A percentile compares a stretch with the other conserved stretches of the same genome.
Conservation (phyloP, 2,113 vertebrate genomes). For the Upupa epops region DNA sequence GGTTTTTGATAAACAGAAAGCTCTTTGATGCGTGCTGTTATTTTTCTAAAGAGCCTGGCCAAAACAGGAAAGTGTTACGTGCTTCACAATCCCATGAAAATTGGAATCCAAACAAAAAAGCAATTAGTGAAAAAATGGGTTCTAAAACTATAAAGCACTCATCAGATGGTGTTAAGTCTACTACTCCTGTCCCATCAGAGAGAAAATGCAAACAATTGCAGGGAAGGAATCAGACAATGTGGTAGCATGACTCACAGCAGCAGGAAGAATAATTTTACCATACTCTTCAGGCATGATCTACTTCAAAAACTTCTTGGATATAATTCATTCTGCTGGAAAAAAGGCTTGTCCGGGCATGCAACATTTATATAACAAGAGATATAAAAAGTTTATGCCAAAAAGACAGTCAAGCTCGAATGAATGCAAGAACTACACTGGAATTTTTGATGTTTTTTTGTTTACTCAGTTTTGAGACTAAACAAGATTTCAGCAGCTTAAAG, state of each 20-base stretch:
- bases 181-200: background rate
- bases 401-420: background rate
- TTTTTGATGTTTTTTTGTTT: background rate
- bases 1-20: background rate
- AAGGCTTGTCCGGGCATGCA: background rate
- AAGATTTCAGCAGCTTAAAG: background rate
- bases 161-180: background rate
- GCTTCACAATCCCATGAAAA: background rate
- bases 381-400: background rate
- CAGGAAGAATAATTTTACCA: background rate
- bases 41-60: background rate
- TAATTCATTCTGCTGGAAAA: background rate
- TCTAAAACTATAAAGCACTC: background rate
- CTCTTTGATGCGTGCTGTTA: background rate
- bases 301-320: background rate
- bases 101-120: background rate
- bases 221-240: background rate
- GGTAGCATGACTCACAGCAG: background rate
- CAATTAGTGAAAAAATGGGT: rapidly evolving
- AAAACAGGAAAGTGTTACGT: background rate
- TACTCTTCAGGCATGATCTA: background rate
- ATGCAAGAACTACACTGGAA: background rate
- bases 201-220: background rate
- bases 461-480: background rate
- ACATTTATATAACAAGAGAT: background rate